Evolutionary conservation across 2,888 invertebrate genomes (phyloP), one percentile per base, ranked within the genome.

Genomic region (Noctua janthina): DNA sequence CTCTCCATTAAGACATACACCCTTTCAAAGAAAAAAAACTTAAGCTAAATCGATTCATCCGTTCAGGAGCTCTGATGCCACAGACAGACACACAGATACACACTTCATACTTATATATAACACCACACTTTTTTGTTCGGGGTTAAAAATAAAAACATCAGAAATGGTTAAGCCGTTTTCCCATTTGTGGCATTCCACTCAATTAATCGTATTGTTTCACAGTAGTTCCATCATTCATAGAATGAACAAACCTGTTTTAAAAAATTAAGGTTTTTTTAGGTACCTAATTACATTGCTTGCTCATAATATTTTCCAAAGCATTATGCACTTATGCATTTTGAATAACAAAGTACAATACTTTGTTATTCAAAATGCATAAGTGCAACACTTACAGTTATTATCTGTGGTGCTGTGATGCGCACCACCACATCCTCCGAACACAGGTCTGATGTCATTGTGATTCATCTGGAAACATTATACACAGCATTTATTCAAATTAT

Each of bases 341-440:
- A 59, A 7, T 17, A 54, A 64, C 43, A 23, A 68, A 68, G 17
- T 17, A 15, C 23, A 62, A 35, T 10, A 64, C n/a, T n/a, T n/a
- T n/a, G n/a, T n/a, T n/a, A n/a, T n/a, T n/a, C n/a, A n/a, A n/a
- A n/a, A n/a, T n/a, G 51, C 10, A 23, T 39, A 0, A 0, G 2
- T 62, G 54, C 8, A 64, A 35, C 35, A 90, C 91, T 90, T 74
- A 92, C 92, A 67, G 92, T 88, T 79, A 94, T 87, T 71, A 92
- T 91, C 79, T 93, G 94, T 35, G 94, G 92, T 67, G 93, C 84
- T 69, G 92, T 83, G 71, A 95, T 91, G 76, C 90, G 92, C 68
- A 94, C 93, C 75, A 94, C 92, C 73, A 94, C 93, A 91, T 95
- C 94, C 73, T 95, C 95, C 56, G 91, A 84, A 78, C 93, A 92